Evolutionary conservation across 2,888 invertebrate species (phyloP).

Genomic region (Panzeria rudis): DNA sequence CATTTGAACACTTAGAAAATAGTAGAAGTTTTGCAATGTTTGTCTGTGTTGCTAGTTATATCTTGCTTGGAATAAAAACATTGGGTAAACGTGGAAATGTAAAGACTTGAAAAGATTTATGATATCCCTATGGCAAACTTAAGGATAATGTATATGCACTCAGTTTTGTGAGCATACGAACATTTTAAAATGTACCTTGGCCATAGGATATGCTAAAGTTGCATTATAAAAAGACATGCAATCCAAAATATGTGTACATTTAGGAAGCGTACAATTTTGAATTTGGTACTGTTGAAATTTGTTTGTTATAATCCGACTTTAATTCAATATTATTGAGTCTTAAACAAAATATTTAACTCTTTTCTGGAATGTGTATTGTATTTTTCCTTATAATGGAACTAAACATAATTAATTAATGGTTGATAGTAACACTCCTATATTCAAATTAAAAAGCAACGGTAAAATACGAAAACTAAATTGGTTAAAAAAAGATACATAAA

Average conservation of each 20-base stretch:
- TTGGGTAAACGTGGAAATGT: slow-evolving; percentile 45
- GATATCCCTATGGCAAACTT: slow-evolving; percentile 62
- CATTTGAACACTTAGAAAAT: slow-evolving; percentile 45
- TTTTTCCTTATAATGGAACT: too few species aligned
- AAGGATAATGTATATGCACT: slow-evolving; percentile 53
- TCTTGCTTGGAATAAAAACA: slow-evolving; percentile 46
- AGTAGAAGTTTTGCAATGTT: slow-evolving; percentile 41
- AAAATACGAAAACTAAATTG: too few species aligned
- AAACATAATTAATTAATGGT: too few species aligned
- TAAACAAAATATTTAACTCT: too few species aligned
- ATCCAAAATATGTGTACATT: background rate
- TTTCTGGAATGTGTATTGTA: too few species aligned
- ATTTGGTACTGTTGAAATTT: background rate
- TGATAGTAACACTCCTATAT: too few species aligned
- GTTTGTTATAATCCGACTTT: background rate
- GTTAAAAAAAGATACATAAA: too few species aligned
- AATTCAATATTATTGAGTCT: too few species aligned
- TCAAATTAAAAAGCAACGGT: too few species aligned
- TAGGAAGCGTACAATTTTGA: background rate
- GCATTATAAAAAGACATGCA: background rate
- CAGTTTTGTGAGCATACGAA: background rate
- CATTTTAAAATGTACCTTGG: background rate
- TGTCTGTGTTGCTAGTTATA: slow-evolving; percentile 50
- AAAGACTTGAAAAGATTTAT: slow-evolving; percentile 69
- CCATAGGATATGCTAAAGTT: background rate